Evolutionary conservation across 2,888 invertebrate species (phyloP), one percentile per base, ranked within the genome.

Genomic region (Eupithecia dodoneata): DNA sequence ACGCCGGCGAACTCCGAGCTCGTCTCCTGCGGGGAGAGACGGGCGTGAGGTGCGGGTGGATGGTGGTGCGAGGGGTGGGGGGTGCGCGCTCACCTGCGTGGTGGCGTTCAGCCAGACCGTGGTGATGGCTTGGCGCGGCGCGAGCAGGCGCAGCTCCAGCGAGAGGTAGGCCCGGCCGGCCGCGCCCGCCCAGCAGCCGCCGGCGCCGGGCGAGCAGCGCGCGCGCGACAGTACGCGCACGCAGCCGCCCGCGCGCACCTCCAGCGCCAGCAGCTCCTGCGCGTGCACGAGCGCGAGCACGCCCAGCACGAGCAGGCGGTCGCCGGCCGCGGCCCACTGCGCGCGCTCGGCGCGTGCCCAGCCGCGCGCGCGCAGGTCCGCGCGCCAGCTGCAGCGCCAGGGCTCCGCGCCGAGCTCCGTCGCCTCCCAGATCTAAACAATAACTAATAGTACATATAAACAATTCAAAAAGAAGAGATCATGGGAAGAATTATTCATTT

Each of bases 1-100:
- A 94, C 93, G 5, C 93, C 93, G 2, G 89, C 85, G 80, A 88
- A 88, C 85, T 93, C 94, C 41, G 92, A 92, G 77, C 90, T 86
- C 52, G 88, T 87, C 81, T 90, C 91, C 93, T 93, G 87, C 15
- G 65, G 72, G 49, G 9, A 9, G 59, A 9, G 59, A 59, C 18
- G 9, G 59, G 18, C n/a, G 52, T 52, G 6, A 52, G 52, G 5
- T 15, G 18, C 18, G 2, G 0, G 55, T 9, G 9, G 9, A 9
- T 9, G 55, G 7, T 2, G 55, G 55, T 2, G 55, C 18, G 18
- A n/a, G 18, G 59, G 59, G n/a, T 9, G 45, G 5, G 52, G 52
- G 69, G 65, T 12, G 49, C 69, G 18, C 10, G 63, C 30, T 52
- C 70, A 92, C 93, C 88, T 93, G 93, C 3, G 90, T 86, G 73